Conservation (phyloP, 2,113 vertebrate species). For the Macrotis lagotis region DNA sequence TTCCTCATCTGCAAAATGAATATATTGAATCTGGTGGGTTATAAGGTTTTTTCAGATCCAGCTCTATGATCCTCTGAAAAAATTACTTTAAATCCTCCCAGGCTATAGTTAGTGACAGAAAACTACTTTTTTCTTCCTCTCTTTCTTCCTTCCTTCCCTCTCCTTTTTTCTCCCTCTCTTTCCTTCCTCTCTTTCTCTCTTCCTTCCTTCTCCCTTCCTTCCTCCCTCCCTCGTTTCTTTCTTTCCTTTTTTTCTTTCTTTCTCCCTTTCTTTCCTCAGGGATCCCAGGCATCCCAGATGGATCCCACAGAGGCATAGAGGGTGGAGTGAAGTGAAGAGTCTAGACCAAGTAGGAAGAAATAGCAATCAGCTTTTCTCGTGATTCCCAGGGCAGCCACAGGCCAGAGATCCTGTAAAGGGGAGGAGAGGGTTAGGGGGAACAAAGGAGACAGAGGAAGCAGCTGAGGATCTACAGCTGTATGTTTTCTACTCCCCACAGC, state of each 20-base stretch:
- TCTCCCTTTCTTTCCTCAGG: neutral
- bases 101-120: neutral
- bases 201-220: neutral
- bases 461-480: neutral
- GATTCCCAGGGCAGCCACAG: neutral
- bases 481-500: neutral
- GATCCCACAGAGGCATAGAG: neutral
- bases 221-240: neutral
- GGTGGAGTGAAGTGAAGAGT: neutral
- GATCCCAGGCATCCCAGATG: neutral
- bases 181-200: too few species aligned
- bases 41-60: neutral
- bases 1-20: neutral
- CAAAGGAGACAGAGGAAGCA: neutral
- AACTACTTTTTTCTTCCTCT: neutral
- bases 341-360: neutral
- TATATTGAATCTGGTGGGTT: neutral
- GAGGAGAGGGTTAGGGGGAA: neutral
- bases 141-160: too few species aligned
- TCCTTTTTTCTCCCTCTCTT: too few species aligned
- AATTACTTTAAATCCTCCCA: neutral
- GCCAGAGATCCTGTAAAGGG: neutral
- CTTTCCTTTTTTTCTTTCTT: too few species aligned
- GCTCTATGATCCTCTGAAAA: neutral
- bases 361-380: neutral